Conservation (phyloP, 2,888 invertebrate species). For the Tipula vernalis region DNA sequence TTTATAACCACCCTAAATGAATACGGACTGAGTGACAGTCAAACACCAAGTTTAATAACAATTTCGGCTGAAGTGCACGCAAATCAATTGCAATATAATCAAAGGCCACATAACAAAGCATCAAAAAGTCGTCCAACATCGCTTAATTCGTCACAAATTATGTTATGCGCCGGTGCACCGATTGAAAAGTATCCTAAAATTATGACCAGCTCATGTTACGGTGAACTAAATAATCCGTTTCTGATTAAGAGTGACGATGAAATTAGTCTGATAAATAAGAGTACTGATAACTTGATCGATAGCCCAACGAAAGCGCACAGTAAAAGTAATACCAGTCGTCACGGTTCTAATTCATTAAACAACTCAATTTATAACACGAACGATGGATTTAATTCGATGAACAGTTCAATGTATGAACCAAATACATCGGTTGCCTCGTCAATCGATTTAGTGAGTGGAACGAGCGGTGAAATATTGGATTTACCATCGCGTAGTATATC, state of each 20-base stretch:
- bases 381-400: constrained; percentile 12
- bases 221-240: constrained; percentile 25
- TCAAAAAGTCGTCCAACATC: constrained; percentile 21
- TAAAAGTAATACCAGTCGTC: background rate
- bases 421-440: background rate
- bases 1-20: constrained; percentile 32
- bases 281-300: background rate
- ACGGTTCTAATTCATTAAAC: constrained; percentile 1
- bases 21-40: constrained; percentile 25
- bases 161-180: constrained; percentile 19
- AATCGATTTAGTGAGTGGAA: background rate
- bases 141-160: constrained; percentile 20
- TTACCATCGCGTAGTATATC: background rate
- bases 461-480: background rate
- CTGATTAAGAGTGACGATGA: background rate
- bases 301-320: background rate
- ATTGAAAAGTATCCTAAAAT: constrained; percentile 25
- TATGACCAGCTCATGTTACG: constrained; percentile 36
- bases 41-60: background rate
- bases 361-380: constrained; percentile 9
- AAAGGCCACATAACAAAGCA: constrained; percentile 16
- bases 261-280: constrained; percentile 6
- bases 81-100: background rate
- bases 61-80: constrained; percentile 13
- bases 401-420: background rate